Evolutionary conservation across 2,113 vertebrate genomes (phyloP).

Genomic region (Podilymbus podiceps): DNA sequence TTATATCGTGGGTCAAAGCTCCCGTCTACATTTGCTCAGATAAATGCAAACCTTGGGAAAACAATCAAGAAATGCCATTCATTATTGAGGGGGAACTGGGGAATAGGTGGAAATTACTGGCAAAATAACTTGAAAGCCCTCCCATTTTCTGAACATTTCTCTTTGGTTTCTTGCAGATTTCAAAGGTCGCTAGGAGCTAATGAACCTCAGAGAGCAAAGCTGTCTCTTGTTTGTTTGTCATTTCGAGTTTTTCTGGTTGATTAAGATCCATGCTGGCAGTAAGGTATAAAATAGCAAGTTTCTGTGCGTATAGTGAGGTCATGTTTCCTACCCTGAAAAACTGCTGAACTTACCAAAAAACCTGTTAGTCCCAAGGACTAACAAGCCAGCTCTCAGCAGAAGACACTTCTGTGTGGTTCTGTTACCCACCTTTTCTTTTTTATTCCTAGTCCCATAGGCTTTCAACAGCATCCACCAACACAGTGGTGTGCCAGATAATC

Average conservation of each 20-base stretch:
- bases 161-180: slow-evolving; percentile 45
- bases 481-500: background rate
- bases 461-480: background rate
- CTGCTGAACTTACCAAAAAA: slow-evolving; percentile 45
- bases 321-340: slow-evolving; percentile 16
- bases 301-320: slow-evolving; percentile 38
- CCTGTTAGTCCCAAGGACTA: background rate
- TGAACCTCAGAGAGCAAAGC: slow-evolving; percentile 76
- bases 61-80: slow-evolving; percentile 13
- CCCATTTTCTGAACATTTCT: background rate
- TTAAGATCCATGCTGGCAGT: slow-evolving; percentile 73
- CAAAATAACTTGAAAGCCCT: slow-evolving; percentile 39
- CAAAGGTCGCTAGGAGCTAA: slow-evolving; percentile 73
- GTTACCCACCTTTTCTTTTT: background rate
- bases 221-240: slow-evolving; percentile 78
- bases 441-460: background rate
- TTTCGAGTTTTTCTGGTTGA: slow-evolving; percentile 80
- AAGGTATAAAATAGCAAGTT: slow-evolving; percentile 62
- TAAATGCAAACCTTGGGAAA: slow-evolving; percentile 18
- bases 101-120: background rate
- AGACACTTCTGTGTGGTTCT: background rate
- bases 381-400: background rate
- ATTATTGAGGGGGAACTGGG: background rate
- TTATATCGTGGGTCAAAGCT: background rate
- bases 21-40: background rate